phyloP scores from a whole-genome alignment of 2,888 invertebrate genomes.

The Nomada fabriciana region DNA sequence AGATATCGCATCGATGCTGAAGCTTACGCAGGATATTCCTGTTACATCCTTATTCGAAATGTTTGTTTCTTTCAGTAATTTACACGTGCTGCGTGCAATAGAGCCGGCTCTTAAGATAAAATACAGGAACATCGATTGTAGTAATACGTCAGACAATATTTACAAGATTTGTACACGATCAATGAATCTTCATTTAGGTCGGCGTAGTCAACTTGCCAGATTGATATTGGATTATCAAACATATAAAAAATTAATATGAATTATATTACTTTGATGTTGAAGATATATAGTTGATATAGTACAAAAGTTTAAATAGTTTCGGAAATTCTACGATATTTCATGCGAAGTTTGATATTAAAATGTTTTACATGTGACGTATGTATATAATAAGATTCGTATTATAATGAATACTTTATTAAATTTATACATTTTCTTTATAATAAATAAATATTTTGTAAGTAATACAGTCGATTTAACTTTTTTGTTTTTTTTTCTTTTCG shows the following conservation, averaged over 20 bases:
- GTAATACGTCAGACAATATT: constrained; percentile 75
- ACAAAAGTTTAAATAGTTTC: constrained; percentile 27
- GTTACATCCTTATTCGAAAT: constrained; percentile 88
- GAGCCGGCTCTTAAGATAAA: constrained; percentile 91
- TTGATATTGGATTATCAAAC: constrained; percentile 85
- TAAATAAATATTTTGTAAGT: constrained; percentile 64
- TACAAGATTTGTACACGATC: constrained; percentile 75
- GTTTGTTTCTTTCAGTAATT: constrained; percentile 88
- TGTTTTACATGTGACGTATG: constrained; percentile 12
- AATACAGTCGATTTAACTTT: constrained; percentile 52
- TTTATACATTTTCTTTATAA: constrained; percentile 56
- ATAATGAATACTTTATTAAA: constrained; percentile 62
- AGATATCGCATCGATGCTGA: constrained; percentile 87
- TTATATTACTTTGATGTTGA: neutral
- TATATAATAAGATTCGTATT: constrained; percentile 52
- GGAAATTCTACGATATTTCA: constrained; percentile 4
- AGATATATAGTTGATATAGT: constrained; percentile 15
- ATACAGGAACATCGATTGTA: constrained; percentile 84
- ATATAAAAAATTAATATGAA: constrained; percentile 28
- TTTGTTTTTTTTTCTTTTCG: constrained; percentile 6
- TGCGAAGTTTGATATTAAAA: constrained; percentile 12
- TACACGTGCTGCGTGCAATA: constrained; percentile 91
- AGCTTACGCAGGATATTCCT: constrained; percentile 82
- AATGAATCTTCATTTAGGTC: constrained; percentile 83
- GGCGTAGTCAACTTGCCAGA: constrained; percentile 86